Conservation (phyloP, 2,113 vertebrate genomes). For the Perca schrenkii region DNA sequence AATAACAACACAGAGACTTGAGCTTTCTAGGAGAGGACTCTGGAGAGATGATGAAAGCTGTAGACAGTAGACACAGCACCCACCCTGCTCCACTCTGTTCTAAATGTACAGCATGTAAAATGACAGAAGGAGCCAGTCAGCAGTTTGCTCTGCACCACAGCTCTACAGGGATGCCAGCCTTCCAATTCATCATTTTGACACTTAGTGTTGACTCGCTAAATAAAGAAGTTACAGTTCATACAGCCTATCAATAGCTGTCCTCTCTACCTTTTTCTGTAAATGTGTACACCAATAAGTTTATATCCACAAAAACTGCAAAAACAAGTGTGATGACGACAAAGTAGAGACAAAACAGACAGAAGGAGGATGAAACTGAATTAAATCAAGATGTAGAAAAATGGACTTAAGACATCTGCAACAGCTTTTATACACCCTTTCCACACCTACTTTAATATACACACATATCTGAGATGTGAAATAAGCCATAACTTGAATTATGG, state of each 20-base stretch:
- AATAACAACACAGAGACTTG: constrained; percentile 15
- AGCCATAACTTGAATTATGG: neutral
- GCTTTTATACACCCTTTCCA: constrained; percentile 5
- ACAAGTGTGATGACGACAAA: neutral
- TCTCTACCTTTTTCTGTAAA: neutral
- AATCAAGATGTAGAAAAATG: constrained; percentile 49
- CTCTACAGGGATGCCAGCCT: constrained; percentile 32
- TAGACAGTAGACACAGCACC: constrained; percentile 38
- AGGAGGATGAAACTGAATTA: constrained; percentile 30
- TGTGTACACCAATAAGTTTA: constrained; percentile 21
- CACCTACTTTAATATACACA: neutral
- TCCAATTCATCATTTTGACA: constrained; percentile 65
- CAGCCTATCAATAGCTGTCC: constrained; percentile 48
- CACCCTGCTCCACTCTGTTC: constrained; percentile 36
- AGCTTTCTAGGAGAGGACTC: constrained; percentile 23
- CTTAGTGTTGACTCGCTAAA: constrained; percentile 54
- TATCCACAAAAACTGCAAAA: constrained; percentile 1
- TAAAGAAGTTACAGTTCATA: constrained; percentile 60
- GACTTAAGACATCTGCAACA: neutral
- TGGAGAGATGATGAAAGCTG: constrained; percentile 43
- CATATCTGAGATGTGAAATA: constrained; percentile 31
- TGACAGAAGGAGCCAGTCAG: constrained; percentile 69
- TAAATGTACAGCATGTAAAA: constrained; percentile 52
- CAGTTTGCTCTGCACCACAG: constrained; percentile 61
- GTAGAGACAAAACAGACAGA: constrained; percentile 2